Percentiles rank a stretch among this genome's conserved stretches.
These are phyloP conservation scores for Neuroterus valhalla DNA, from an alignment of 1,140 invertebrate genomes.

Conservation along the genomic window DNA sequence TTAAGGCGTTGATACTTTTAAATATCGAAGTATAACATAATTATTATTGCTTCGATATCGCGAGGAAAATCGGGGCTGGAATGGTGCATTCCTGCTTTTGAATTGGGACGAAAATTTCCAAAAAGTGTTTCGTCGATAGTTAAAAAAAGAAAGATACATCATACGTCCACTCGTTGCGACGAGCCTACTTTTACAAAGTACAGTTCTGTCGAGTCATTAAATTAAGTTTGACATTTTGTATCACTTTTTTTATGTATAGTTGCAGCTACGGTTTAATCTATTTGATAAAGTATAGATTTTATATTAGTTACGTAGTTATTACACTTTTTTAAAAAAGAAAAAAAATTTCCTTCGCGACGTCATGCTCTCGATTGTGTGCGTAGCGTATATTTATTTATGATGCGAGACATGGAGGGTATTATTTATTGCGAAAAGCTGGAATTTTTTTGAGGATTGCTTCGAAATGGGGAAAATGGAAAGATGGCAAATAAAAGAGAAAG, in stretches of 20 bases:
- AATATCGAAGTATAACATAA: constrained; percentile 12
- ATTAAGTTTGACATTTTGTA: constrained; percentile 36
- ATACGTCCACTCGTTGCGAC: constrained; percentile 26
- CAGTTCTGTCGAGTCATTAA: constrained; percentile 23
- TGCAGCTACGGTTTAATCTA: constrained; percentile 32
- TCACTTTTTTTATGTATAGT: constrained; percentile 32
- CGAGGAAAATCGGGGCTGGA: constrained; percentile 9
- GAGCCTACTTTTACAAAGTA: constrained; percentile 10
- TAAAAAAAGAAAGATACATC: constrained; percentile 13
- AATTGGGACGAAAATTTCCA: constrained; percentile 10
- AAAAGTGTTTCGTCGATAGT: constrained; percentile 8
- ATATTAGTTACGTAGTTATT: constrained; percentile 34
- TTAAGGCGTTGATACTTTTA: constrained; percentile 22
- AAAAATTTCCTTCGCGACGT: constrained; percentile 29
- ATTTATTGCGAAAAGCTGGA: constrained; percentile 8
- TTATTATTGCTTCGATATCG: neutral
- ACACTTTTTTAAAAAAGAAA: constrained; percentile 15
- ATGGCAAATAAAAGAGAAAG: neutral
- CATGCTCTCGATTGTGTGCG: constrained; percentile 32
- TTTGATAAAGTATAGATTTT: constrained; percentile 32
- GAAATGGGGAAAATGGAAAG: neutral
- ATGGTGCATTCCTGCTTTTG: neutral
- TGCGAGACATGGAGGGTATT: constrained; percentile 38
- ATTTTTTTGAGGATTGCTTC: constrained; percentile 32
- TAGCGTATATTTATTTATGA: constrained; percentile 54